Conservation (phyloP, 64 coral and sea anemone genomes). For the Pachyseris speciosa region DNA sequence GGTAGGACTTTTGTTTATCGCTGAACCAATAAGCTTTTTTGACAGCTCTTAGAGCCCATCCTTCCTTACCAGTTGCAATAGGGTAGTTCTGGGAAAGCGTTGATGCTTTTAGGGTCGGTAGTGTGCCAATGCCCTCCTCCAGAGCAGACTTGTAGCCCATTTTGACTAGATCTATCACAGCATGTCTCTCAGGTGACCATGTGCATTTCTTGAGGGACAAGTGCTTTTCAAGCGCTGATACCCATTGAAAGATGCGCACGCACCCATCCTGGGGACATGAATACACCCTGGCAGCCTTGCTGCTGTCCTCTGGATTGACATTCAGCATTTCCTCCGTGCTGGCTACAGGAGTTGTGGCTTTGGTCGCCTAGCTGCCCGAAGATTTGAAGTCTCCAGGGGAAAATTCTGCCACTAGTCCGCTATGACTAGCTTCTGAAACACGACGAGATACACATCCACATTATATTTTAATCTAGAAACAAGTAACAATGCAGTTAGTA, state of each 20-base stretch:
- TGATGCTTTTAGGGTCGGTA: constrained; percentile 27
- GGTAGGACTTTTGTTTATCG: constrained; percentile 46
- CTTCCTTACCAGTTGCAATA: constrained; percentile 26
- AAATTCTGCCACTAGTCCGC: background rate
- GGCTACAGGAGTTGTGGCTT: background rate
- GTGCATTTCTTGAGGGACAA: constrained; percentile 55
- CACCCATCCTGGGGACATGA: constrained; percentile 54
- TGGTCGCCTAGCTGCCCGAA: too few species aligned
- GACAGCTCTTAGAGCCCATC: constrained; percentile 40
- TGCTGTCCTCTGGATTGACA: background rate
- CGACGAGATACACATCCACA: background rate
- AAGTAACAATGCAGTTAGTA: background rate
- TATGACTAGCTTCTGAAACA: background rate
- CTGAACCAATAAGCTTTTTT: constrained; percentile 54
- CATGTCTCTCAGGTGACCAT: constrained; percentile 42
- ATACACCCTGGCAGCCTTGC: constrained; percentile 1
- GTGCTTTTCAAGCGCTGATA: constrained; percentile 54
- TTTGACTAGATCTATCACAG: constrained; percentile 43
- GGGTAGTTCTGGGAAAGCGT: background rate
- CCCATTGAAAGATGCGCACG: constrained; percentile 49
- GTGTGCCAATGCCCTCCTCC: constrained; percentile 34
- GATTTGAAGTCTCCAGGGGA: background rate
- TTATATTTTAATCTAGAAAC: background rate
- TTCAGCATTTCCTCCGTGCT: background rate
- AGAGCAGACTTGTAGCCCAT: constrained; percentile 31